Evolutionary conservation across 2,888 invertebrate genomes (phyloP).

Genomic region (Caenorhabditis sp.): DNA sequence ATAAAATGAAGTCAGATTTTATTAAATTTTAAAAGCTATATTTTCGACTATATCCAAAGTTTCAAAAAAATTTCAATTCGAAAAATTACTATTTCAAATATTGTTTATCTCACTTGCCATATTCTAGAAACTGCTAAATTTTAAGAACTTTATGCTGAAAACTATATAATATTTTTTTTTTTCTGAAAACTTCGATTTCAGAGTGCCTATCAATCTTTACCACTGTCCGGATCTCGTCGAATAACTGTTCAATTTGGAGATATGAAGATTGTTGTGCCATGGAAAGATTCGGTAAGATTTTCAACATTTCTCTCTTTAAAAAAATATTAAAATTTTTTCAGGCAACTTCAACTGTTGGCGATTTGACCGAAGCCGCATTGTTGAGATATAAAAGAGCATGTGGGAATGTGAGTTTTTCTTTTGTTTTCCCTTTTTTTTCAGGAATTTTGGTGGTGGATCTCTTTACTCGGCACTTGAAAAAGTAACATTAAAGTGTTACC

Average conservation of each 20-base stretch:
- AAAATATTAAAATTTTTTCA: too few species aligned
- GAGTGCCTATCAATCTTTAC: constrained; percentile 36
- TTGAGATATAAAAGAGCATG: constrained; percentile 42
- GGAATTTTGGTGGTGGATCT: not conserved
- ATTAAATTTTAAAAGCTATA: too few species aligned
- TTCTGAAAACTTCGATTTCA: constrained; percentile 4
- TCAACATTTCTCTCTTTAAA: not conserved
- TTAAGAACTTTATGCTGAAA: too few species aligned
- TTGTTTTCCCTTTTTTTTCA: not conserved
- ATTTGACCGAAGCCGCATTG: constrained; percentile 46
- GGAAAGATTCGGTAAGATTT: constrained; percentile 30
- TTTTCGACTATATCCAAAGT: too few species aligned
- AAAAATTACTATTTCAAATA: too few species aligned
- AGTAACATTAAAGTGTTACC: too few species aligned
- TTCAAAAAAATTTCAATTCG: too few species aligned
- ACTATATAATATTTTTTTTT: not conserved
- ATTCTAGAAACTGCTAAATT: too few species aligned
- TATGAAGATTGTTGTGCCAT: constrained; percentile 52
- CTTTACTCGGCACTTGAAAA: not conserved
- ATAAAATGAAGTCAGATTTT: too few species aligned
- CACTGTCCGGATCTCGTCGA: constrained; percentile 31
- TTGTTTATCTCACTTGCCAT: too few species aligned
- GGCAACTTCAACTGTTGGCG: constrained; percentile 33
- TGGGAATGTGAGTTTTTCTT: constrained; percentile 37
- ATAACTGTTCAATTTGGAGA: constrained; percentile 50